A percentile compares a stretch with the other conserved stretches of the same genome.
Evolutionary conservation across 2,113 vertebrate genomes (phyloP).

Genomic region (Ia io): DNA sequence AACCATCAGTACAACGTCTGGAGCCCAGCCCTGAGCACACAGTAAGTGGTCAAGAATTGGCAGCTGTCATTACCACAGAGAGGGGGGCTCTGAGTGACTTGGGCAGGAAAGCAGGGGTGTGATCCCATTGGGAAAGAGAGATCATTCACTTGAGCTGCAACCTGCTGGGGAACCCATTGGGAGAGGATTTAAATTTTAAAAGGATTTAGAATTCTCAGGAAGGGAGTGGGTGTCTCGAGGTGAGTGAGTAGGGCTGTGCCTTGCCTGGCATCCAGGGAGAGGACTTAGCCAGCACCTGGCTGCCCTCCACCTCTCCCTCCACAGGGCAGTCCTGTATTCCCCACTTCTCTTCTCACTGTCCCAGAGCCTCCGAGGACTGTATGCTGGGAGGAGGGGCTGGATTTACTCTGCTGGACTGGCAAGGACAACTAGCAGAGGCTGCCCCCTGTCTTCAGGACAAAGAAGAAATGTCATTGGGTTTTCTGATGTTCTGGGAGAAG

Average conservation of each 20-base stretch:
- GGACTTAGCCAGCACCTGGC: neutral
- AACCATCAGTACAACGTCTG: neutral
- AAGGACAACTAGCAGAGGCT: neutral
- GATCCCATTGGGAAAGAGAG: constrained; percentile 13
- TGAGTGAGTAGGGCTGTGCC: neutral
- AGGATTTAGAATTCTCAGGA: neutral
- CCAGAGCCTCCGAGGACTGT: neutral
- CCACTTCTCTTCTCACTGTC: neutral
- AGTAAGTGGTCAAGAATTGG: neutral
- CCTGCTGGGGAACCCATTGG: neutral
- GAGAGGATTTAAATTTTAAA: neutral
- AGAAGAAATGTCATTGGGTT: neutral
- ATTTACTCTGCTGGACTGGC: neutral
- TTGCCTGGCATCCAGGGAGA: neutral
- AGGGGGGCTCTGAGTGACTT: neutral
- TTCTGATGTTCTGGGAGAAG: neutral
- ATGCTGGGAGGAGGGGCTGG: neutral
- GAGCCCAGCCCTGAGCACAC: neutral
- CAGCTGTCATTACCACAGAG: neutral
- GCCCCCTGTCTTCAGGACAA: neutral
- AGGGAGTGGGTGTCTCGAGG: neutral
- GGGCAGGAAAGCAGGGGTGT: neutral
- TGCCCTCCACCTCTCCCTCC: neutral
- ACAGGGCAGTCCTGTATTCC: neutral
- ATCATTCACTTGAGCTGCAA: neutral